Evolutionary conservation across 2,888 invertebrate species (phyloP), one percentile per base, ranked within the genome.

Genomic region (Rotaria magnacalcarata): DNA sequence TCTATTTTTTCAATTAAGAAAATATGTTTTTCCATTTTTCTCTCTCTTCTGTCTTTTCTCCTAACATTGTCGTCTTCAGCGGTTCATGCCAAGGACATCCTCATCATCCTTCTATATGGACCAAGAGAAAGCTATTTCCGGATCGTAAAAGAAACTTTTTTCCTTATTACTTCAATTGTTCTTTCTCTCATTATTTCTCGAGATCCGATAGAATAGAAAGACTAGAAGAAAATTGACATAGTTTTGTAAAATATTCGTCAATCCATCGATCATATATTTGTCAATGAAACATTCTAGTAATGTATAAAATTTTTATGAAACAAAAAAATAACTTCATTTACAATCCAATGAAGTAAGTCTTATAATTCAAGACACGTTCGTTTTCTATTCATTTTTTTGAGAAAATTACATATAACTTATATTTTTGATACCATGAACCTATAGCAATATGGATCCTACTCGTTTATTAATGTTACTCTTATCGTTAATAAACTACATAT

Each of bases 131-230:
- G 67, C 34, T 34, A 67, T 34, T 67, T 67, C 67, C 67, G 67
- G 67, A 67, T 67, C 67, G 34, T 67, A 67, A 67, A 67, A 67
- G 27, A 67, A 67, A 34, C 16, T 67, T 67, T 67, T 67, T 67
- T 7, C 19, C 27, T 3, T 67, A 67, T 67, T 67, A 67, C 34
- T 67, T 67, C 67, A 67, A 67, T 67, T 67, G 34, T 34, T 56
- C 56, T 56, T 24, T 6, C 24, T 24, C 24, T 34, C 14, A 67
- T 14, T 41, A 19, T 19, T 6, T 41, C 67, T 19, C 34, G 2
- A 67, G 34, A 67, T 67, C 41, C 34, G 27, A 67, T 34, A 67
- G 34, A 67, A 27, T 14, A 34, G 24, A 24, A 24, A 7, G 14
- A 34, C 34, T 34, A 34, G 34, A 34, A 16, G 16, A 34, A 34